Conservation (phyloP, 2,888 invertebrate species). For the Amphimallon solstitiale region DNA sequence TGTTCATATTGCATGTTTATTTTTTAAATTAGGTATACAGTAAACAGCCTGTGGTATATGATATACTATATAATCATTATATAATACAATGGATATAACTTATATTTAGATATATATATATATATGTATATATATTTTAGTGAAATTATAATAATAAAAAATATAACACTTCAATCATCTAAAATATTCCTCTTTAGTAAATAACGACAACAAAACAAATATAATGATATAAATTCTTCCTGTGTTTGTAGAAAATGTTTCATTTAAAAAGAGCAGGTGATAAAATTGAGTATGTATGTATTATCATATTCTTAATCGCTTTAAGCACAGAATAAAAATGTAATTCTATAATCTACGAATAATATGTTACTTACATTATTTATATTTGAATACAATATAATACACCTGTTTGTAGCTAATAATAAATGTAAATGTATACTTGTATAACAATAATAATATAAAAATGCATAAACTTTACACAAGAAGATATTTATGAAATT, state of each 20-base stretch:
- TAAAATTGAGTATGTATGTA: conserved; percentile 27
- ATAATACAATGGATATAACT: conserved; percentile 50
- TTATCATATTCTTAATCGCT: conserved; percentile 3
- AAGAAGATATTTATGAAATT: conserved; percentile 15
- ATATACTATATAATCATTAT: conserved; percentile 43
- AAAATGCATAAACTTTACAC: conserved; percentile 31
- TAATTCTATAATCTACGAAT: conserved; percentile 16
- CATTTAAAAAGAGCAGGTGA: not conserved
- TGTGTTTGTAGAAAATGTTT: conserved; percentile 33
- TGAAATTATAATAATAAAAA: conserved; percentile 45
- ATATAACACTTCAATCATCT: conserved; percentile 45
- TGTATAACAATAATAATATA: conserved; percentile 3
- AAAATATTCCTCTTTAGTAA: conserved; percentile 47
- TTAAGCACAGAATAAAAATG: conserved; percentile 35
- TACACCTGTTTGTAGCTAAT: conserved; percentile 39
- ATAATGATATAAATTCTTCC: conserved; percentile 40
- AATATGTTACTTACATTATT: conserved; percentile 25
- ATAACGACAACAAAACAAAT: too few relatives aligned
- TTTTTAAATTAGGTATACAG: conserved; percentile 56
- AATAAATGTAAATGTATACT: conserved; percentile 3
- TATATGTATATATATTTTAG: too few relatives aligned
- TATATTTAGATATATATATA: conserved; percentile 35
- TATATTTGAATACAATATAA: conserved; percentile 13
- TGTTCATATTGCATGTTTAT: conserved; percentile 58
- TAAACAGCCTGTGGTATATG: conserved; percentile 56